Evolutionary conservation across 2,113 vertebrate genomes (phyloP).

Genomic region (Ibidorhyncha struthersii): DNA sequence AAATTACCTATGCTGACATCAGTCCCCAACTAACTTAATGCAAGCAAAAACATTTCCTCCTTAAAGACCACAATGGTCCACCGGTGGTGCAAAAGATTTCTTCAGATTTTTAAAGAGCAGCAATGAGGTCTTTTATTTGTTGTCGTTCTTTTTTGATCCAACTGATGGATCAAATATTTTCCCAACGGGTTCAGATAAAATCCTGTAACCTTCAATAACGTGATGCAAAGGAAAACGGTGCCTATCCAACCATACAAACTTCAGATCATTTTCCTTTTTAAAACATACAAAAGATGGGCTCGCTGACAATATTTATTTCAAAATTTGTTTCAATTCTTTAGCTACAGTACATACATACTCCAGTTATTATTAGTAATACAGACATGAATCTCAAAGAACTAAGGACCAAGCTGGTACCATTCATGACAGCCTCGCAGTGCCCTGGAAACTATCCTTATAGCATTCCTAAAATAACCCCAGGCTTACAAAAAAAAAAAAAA

Average conservation of each 20-base stretch:
- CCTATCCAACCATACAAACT: not conserved
- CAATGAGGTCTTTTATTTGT: too few species aligned
- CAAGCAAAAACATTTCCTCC: not conserved
- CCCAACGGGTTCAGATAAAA: not conserved
- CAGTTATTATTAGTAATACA: not conserved
- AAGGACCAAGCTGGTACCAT: not conserved
- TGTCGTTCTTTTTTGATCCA: not conserved
- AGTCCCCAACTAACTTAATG: not conserved
- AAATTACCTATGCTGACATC: conserved; percentile 30
- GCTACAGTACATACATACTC: not conserved
- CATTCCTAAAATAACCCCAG: not conserved
- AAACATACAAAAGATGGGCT: not conserved
- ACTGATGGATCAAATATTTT: not conserved
- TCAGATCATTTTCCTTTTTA: not conserved
- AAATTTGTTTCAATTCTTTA: not conserved
- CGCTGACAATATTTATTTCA: not conserved
- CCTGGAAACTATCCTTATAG: not conserved
- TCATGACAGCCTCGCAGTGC: not conserved
- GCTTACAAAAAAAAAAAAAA: not conserved
- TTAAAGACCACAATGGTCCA: not conserved
- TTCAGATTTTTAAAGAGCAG: not conserved
- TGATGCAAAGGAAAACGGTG: fast-evolving
- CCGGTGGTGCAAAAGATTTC: not conserved
- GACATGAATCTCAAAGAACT: not conserved
- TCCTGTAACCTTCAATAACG: not conserved